Evolutionary conservation across 2,888 invertebrate genomes (phyloP), one percentile per base, ranked within the genome.

Genomic region (Lydus trimaculatus): DNA sequence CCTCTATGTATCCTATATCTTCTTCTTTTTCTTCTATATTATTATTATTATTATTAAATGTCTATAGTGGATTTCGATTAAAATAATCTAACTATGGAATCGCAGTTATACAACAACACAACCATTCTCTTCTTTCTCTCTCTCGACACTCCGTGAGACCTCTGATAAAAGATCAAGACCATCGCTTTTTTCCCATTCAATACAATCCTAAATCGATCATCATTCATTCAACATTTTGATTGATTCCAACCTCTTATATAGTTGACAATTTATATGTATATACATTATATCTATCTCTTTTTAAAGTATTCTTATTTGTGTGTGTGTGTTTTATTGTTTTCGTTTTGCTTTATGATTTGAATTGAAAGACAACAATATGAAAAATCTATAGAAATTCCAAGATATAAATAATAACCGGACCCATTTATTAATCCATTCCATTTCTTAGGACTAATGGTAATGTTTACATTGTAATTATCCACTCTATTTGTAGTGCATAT

Each of bases 181-280:
- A 20, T 52, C 23, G 48, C 9, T 48, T 23, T 23, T 56, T 56
- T 56, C 23, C 15, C 25, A 56, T 56, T 56, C 56, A 56, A 56
- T 56, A 56, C 56, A 56, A 56, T 56, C 25, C 23, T 25, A 56
- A 70, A 70, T 78, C 79, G 76, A 79, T 80, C 80, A 82, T 81
- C 80, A 81, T 79, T 82, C 80, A 81, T 80, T 75, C 69, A 74
- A 70, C 75, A 82, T 25, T 52, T 79, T 82, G 81, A 83, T 83
- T 78, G 82, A 82, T 82, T 82, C 78, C 73, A 79, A 79, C 80
- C 79, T 76, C 71, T 31, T 65, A 43, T 31, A 70, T 74, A 73
- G 77, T 78, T 83, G 82, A 83, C 83, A 80, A 78, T 75, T 56
- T 56, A 56, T 56, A 56, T 56, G 56, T 48, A 48, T 48, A 1